Evolutionary conservation across 2,113 vertebrate species (phyloP).

Genomic region (Psephotus haematonotus): DNA sequence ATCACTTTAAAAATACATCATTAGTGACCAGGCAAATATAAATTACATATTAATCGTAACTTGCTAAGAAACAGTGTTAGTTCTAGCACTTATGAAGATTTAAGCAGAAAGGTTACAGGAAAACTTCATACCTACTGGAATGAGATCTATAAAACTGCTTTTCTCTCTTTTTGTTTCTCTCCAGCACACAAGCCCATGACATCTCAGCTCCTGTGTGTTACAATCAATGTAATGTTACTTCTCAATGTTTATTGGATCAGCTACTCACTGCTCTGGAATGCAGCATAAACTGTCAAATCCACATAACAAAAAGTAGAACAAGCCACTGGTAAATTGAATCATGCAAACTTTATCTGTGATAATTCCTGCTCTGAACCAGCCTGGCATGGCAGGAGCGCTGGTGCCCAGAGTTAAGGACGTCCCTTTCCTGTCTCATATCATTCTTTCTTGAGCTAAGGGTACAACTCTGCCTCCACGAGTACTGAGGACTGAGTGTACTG

Average conservation of each 20-base stretch:
- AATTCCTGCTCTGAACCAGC: not conserved
- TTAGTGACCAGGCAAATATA: not conserved
- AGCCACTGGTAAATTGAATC: not conserved
- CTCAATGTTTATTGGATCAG: not conserved
- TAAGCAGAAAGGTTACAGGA: not conserved
- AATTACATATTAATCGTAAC: not conserved
- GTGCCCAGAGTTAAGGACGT: rapidly evolving
- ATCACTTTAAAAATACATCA: rapidly evolving
- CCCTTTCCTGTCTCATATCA: not conserved
- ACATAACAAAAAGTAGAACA: not conserved
- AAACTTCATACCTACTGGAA: not conserved
- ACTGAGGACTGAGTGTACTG: not conserved
- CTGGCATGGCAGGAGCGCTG: not conserved
- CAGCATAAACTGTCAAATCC: not conserved
- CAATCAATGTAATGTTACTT: not conserved
- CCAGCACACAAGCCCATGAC: rapidly evolving
- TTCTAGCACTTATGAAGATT: not conserved
- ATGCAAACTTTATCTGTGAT: not conserved
- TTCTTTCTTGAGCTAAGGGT: not conserved
- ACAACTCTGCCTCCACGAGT: not conserved
- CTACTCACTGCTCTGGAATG: rapidly evolving
- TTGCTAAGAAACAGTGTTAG: not conserved
- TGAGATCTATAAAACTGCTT: not conserved
- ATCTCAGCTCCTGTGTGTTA: not conserved
- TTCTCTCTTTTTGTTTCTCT: not conserved